phyloP scores from a whole-genome alignment of 2,797 vertebrate species.

The Myotis myotis region DNA sequence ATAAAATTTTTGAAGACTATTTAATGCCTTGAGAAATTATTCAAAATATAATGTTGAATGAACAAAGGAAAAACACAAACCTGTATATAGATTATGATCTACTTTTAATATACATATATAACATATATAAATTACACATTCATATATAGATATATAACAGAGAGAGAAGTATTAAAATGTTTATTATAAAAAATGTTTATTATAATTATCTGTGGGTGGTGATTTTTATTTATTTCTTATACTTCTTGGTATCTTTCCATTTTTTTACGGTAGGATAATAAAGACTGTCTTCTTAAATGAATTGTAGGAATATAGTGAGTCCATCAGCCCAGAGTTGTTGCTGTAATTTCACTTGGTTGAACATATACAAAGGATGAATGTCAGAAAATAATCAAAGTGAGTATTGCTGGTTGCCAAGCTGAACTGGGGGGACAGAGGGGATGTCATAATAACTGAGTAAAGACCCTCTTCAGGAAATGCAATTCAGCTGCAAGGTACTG shows the following conservation, averaged over 20 bases:
- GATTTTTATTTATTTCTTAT: background rate
- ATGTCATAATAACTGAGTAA: background rate
- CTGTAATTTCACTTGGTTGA: background rate
- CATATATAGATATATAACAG: background rate
- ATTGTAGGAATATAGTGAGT: background rate
- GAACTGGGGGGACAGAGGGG: background rate
- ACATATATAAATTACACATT: background rate
- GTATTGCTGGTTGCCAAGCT: background rate
- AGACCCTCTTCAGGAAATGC: background rate
- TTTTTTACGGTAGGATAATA: background rate
- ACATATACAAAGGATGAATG: background rate
- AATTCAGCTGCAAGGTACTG: background rate
- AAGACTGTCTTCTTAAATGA: background rate
- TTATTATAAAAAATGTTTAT: background rate
- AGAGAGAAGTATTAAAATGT: background rate
- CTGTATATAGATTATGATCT: background rate
- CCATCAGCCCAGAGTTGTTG: background rate
- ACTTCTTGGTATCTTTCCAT: background rate
- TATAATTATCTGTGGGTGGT: background rate
- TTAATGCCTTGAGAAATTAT: constrained; percentile 11
- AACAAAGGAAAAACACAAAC: background rate
- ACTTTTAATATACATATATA: background rate
- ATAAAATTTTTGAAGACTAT: background rate
- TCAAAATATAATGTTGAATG: background rate
- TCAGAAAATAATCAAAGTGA: background rate